These are phyloP conservation scores for Amphipoea lucens DNA, from an alignment of 2,888 invertebrate genomes.

Conservation along the genomic window DNA sequence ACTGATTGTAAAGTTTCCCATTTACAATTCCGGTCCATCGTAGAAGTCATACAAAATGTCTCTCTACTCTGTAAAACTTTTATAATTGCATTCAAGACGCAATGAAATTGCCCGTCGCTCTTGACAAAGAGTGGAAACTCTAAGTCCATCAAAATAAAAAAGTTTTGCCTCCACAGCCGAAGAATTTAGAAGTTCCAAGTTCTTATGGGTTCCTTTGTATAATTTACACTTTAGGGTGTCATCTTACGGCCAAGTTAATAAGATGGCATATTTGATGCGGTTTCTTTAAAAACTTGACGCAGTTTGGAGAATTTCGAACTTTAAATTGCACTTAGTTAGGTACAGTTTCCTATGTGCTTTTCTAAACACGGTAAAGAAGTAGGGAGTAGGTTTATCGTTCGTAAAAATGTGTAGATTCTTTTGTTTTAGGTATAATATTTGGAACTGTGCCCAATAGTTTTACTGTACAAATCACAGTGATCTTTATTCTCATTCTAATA, in stretches of 20 bases:
- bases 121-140: background rate
- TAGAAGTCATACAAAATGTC: background rate
- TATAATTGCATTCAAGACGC: slow-evolving; percentile 5
- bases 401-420: background rate
- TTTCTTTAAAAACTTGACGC: slow-evolving; percentile 18
- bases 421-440: slow-evolving; percentile 16
- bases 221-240: slow-evolving; percentile 32
- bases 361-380: background rate
- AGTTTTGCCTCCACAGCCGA: background rate
- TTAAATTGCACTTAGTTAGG: background rate
- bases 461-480: background rate
- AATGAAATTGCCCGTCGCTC: slow-evolving; percentile 29
- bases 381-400: background rate
- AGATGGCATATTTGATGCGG: slow-evolving; percentile 12
- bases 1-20: background rate
- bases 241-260: slow-evolving; percentile 28
- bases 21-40: background rate
- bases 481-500: background rate
- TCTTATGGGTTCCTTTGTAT: slow-evolving; percentile 14
- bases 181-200: slow-evolving; percentile 21
- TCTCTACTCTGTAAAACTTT: background rate
- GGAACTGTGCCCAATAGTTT: background rate
- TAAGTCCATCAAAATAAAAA: slow-evolving; percentile 22
- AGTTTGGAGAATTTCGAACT: slow-evolving; percentile 16
- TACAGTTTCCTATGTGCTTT: background rate